A percentile compares a stretch with the other conserved stretches of the same genome.
phyloP scores from a whole-genome alignment of 2,113 vertebrate species.

The Lagopus leucura region DNA sequence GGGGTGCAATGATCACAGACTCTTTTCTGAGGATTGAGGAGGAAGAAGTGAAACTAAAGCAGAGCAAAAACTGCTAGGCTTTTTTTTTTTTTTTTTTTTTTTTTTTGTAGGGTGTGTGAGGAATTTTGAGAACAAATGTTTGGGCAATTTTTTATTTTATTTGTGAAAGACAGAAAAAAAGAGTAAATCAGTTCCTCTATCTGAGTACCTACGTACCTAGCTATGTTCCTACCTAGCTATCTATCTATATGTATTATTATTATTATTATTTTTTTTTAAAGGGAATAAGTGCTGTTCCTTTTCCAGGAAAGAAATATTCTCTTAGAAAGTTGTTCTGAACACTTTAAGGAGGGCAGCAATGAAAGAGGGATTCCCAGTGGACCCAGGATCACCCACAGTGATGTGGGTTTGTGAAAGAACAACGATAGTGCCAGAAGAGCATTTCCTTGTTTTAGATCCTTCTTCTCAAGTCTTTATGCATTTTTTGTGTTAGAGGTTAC shows the following conservation, averaged over 20 bases:
- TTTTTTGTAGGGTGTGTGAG: background rate
- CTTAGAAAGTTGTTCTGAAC: background rate
- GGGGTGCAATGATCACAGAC: background rate
- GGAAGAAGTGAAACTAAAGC: background rate
- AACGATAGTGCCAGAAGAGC: background rate
- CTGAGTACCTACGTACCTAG: too few relatives aligned
- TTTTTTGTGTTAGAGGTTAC: background rate
- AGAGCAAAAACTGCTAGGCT: background rate
- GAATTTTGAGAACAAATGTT: background rate
- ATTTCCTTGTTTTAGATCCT: background rate
- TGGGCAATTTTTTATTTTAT: background rate
- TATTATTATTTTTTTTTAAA: background rate
- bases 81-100: too few relatives aligned
- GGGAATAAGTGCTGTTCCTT: background rate
- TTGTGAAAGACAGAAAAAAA: background rate
- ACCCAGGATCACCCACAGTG: background rate
- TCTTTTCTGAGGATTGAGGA: background rate
- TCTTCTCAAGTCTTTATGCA: fast-evolving
- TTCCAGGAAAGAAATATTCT: background rate
- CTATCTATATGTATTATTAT: too few relatives aligned
- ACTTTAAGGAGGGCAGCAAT: fast-evolving
- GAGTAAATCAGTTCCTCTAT: background rate
- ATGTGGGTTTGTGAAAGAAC: background rate
- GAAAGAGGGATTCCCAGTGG: background rate
- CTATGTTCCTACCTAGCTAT: too few relatives aligned